Conservation (phyloP, 2,113 vertebrate species). For the Hylia prasina region DNA sequence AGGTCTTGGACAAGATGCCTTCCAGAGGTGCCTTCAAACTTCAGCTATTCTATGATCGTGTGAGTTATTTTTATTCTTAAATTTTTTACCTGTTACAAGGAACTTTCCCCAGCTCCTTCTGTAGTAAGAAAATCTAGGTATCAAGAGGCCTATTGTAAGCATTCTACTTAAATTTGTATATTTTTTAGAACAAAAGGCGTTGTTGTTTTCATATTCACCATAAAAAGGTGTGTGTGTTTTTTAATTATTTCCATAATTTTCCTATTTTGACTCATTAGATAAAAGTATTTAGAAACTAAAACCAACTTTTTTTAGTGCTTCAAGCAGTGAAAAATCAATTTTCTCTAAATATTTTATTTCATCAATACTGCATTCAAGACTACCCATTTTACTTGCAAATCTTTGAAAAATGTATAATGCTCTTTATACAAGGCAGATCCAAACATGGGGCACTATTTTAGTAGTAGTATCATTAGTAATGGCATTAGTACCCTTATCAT, state of each 20-base stretch:
- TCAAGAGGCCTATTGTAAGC: background rate
- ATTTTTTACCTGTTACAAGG: background rate
- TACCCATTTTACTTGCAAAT: background rate
- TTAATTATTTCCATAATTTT: background rate
- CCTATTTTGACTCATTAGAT: background rate
- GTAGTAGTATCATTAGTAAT: background rate
- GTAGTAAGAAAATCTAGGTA: background rate
- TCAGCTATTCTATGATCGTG: background rate
- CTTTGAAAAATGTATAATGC: background rate
- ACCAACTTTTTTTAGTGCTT: background rate
- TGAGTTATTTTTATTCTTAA: background rate
- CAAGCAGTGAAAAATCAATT: background rate
- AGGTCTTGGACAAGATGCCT: background rate
- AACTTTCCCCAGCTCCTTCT: background rate
- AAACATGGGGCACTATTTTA: background rate
- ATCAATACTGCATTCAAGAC: background rate
- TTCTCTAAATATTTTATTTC: background rate
- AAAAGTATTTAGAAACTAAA: background rate
- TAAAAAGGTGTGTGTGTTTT: background rate
- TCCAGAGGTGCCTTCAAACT: background rate
- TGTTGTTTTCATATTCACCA: background rate
- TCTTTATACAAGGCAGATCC: background rate
- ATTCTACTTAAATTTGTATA: background rate
- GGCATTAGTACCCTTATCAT: background rate
- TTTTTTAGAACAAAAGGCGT: background rate